Conservation (phyloP, 2,888 invertebrate species). For the Achlya flavicornis region DNA sequence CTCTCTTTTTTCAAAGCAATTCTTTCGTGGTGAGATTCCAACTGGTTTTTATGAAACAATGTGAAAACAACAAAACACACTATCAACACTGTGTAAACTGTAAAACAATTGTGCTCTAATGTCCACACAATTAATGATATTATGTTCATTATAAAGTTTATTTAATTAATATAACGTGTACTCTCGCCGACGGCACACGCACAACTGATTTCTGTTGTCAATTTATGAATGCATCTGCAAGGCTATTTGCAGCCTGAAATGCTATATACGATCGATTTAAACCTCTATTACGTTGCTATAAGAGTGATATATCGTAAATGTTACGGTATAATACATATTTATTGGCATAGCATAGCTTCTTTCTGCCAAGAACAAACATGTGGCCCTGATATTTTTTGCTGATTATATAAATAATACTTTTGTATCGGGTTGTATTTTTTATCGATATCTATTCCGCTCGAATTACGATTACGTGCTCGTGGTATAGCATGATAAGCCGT, state of each 20-base stretch:
- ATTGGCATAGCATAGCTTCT: constrained; percentile 11
- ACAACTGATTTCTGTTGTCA: constrained; percentile 6
- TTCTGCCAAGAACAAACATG: constrained; percentile 9
- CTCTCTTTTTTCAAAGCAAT: constrained; percentile 54
- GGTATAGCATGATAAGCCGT: no score
- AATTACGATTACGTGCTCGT: no score
- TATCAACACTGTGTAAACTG: constrained; percentile 67
- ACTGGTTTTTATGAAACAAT: constrained; percentile 68
- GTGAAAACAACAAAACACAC: constrained; percentile 70
- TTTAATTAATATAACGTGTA: not conserved
- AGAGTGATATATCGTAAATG: not conserved
- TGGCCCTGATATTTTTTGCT: constrained; percentile 13
- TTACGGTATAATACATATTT: not conserved
- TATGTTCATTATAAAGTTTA: constrained; percentile 60
- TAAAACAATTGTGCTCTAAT: constrained; percentile 74
- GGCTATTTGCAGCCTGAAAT: not conserved
- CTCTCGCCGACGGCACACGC: not conserved
- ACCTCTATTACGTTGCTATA: constrained; percentile 21
- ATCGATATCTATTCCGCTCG: not conserved
- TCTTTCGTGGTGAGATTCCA: constrained; percentile 58
- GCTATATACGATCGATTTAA: not conserved
- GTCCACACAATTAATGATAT: constrained; percentile 71
- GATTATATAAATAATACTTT: not conserved
- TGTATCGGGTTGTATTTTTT: not conserved
- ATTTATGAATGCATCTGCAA: not conserved